Conservation (phyloP, 2,113 vertebrate genomes). For the Callithrix jacchus region DNA sequence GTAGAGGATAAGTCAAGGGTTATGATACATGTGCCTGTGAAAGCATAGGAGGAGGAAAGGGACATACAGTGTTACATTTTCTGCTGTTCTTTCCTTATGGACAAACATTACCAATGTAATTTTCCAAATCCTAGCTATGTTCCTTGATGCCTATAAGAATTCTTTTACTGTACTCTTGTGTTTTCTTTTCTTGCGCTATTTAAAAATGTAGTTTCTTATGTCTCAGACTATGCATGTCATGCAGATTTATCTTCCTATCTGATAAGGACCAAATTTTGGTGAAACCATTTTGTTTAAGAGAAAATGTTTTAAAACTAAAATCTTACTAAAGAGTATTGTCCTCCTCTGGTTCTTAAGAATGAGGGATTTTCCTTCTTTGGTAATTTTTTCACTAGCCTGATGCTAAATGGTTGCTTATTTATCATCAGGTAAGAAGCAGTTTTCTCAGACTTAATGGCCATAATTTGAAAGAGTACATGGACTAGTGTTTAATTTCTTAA, state of each 20-base stretch:
- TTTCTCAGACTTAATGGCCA: neutral
- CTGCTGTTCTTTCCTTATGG: neutral
- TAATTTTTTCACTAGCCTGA: neutral
- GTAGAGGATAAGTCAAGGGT: neutral
- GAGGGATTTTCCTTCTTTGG: neutral
- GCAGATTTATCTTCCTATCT: neutral
- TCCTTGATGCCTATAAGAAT: neutral
- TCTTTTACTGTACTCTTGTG: neutral
- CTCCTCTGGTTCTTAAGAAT: neutral
- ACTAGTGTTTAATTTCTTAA: neutral
- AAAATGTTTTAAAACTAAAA: neutral
- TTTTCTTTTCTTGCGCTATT: neutral
- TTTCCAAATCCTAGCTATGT: neutral
- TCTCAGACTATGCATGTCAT: neutral
- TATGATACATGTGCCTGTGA: rapidly evolving
- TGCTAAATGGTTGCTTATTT: neutral
- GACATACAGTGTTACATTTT: rapidly evolving
- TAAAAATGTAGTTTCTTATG: neutral
- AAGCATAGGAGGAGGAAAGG: rapidly evolving
- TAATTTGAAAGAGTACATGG: neutral
- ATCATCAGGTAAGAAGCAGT: neutral
- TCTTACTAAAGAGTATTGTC: neutral
- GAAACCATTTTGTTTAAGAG: neutral
- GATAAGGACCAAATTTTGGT: neutral
- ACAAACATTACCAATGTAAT: neutral